Percentiles rank a stretch among this genome's conserved stretches.
Conservation (phyloP, 2,113 vertebrate genomes). For the Pelobates fuscus region DNA sequence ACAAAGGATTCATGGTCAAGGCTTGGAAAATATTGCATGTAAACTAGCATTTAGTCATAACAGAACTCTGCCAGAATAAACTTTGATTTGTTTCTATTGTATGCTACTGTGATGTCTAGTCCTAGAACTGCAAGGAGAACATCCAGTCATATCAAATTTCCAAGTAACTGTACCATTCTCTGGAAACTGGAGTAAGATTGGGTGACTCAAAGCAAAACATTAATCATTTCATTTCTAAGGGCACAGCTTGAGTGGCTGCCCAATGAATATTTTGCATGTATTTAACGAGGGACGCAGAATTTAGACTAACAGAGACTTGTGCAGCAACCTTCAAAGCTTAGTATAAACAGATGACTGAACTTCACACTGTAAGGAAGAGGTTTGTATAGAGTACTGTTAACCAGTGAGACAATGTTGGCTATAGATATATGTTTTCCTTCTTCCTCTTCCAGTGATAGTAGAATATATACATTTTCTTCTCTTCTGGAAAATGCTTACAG, state of each 20-base stretch:
- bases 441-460: no score
- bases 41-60: conserved; percentile 28
- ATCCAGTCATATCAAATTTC: conserved; percentile 51
- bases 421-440: no score
- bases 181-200: conserved; percentile 47
- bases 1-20: conserved; percentile 19
- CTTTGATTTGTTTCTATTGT: conserved; percentile 37
- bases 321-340: neutral
- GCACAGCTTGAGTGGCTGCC: conserved; percentile 36
- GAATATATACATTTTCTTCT: no score
- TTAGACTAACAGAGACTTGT: neutral
- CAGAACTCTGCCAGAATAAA: conserved; percentile 37
- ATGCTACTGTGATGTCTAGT: conserved; percentile 43
- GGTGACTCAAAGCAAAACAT: conserved; percentile 55
- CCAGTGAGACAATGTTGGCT: no score
- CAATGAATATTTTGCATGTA: conserved; percentile 30
- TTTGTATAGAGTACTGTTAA: neutral
- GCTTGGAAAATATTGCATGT: conserved; percentile 33
- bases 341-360: conserved; percentile 11
- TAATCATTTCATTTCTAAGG: conserved; percentile 39
- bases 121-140: conserved; percentile 25
- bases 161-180: conserved; percentile 53
- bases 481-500: no score
- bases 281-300: neutral
- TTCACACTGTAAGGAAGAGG: neutral